Percentiles rank a stretch among this genome's conserved stretches.
These are phyloP conservation scores for Nymphalis io DNA, from an alignment of 1,140 invertebrate genomes.

Conservation along the genomic window DNA sequence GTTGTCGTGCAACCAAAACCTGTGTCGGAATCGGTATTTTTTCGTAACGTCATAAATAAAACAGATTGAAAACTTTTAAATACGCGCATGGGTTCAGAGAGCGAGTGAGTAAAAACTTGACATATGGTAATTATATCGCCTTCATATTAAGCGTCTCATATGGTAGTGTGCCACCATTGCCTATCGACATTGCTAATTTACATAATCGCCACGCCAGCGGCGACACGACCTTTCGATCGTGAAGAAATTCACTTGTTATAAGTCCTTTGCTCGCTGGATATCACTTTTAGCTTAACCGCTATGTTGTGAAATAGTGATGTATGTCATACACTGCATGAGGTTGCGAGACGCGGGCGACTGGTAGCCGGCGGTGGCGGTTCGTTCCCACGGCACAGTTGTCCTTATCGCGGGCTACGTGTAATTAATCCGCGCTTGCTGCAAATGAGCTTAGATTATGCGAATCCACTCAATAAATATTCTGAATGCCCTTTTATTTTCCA, in stretches of 20 bases:
- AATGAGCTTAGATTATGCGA: constrained; percentile 37
- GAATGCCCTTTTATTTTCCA: constrained; percentile 33
- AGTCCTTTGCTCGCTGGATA: constrained; percentile 11
- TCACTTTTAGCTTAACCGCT: background rate
- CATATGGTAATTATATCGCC: constrained; percentile 36
- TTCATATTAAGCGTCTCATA: constrained; percentile 38
- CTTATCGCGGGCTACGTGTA: constrained; percentile 31
- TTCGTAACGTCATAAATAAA: background rate
- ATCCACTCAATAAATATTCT: constrained; percentile 33
- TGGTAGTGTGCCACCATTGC: constrained; percentile 16
- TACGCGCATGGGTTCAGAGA: constrained; percentile 24
- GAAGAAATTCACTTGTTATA: background rate
- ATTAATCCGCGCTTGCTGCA: constrained; percentile 37
- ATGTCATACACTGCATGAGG: background rate
- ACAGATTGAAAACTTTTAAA: constrained; percentile 1
- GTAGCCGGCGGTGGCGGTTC: background rate
- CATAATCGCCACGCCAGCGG: constrained; percentile 38
- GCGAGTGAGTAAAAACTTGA: constrained; percentile 36
- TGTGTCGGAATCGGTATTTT: constrained; percentile 14
- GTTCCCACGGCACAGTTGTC: constrained; percentile 40
- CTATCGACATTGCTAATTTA: constrained; percentile 32
- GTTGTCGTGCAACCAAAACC: constrained; percentile 6
- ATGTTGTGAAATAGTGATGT: background rate
- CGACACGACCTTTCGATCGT: constrained; percentile 14
- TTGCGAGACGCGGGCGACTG: background rate